A percentile compares a stretch with the other conserved stretches of the same genome.
phyloP scores from a whole-genome alignment of 2,797 vertebrate species.

The Atherinosoma microstoma region DNA sequence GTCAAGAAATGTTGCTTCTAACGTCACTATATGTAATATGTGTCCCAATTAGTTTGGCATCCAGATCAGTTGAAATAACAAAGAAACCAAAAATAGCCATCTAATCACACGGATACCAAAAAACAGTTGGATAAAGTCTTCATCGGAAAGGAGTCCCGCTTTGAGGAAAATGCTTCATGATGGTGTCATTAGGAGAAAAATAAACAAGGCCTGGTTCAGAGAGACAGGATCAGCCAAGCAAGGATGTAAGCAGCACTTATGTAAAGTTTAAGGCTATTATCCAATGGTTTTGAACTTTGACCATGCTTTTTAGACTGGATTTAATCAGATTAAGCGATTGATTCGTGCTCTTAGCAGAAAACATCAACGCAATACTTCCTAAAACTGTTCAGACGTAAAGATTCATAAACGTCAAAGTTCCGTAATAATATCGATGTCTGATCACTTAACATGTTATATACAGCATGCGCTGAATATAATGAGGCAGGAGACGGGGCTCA shows the following conservation, averaged over 20 bases:
- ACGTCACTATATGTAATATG: neutral
- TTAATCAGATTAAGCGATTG: neutral
- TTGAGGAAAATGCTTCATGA: neutral
- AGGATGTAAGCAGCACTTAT: neutral
- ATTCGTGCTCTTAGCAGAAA: neutral
- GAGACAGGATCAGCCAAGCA: neutral
- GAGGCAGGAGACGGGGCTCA: constrained; percentile 53
- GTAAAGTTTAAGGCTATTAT: neutral
- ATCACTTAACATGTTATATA: constrained; percentile 39
- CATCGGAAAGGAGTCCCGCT: neutral
- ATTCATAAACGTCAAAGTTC: constrained; percentile 20
- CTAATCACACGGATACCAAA: neutral
- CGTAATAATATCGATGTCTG: constrained; percentile 39
- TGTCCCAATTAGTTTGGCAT: neutral
- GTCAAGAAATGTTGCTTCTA: neutral
- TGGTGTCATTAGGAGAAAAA: neutral
- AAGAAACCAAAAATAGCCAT: neutral
- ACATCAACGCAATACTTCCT: neutral
- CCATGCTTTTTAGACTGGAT: constrained; percentile 6
- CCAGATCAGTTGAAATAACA: neutral
- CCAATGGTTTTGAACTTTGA: constrained; percentile 8
- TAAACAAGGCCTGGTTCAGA: neutral
- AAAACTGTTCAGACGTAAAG: constrained; percentile 1
- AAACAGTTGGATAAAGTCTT: neutral
- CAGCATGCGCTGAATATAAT: constrained; percentile 30